These are phyloP conservation scores for Psittacara wagleri DNA, from an alignment of 2,113 vertebrate species.

Conservation along the genomic window DNA sequence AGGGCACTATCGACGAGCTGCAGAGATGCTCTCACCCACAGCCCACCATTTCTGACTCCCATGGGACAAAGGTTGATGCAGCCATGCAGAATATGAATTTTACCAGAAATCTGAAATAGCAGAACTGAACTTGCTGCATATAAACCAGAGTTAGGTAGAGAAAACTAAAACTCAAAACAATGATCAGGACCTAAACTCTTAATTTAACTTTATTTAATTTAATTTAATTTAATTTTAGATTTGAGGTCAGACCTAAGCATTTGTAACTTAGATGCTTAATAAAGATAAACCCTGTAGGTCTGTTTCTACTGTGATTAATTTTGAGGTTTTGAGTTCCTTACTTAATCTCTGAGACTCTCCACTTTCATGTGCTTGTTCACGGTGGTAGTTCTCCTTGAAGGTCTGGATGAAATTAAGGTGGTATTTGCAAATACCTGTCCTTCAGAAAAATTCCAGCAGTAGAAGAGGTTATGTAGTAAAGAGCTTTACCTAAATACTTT, in stretches of 20 bases:
- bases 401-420: not conserved
- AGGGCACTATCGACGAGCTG: not conserved
- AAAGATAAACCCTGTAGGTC: not conserved
- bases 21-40: not conserved
- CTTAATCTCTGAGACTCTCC: not conserved
- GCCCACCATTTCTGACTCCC: not conserved
- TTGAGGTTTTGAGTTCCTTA: not conserved
- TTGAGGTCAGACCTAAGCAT: not conserved
- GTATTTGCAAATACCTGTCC: not conserved
- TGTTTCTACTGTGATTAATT: not conserved
- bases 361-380: not conserved
- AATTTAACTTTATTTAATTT: not conserved
- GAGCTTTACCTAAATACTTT: not conserved
- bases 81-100: not conserved
- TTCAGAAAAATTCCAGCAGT: not conserved
- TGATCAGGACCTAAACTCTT: not conserved
- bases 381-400: not conserved
- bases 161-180: not conserved
- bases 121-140: not conserved
- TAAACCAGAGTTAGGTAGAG: not conserved
- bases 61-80: not conserved
- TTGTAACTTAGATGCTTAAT: not conserved
- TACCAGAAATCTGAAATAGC: not conserved
- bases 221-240: not conserved
- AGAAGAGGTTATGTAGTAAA: not conserved